Conservation (phyloP, 2,797 vertebrate species). For the Schizopygopsis pylzovi region DNA sequence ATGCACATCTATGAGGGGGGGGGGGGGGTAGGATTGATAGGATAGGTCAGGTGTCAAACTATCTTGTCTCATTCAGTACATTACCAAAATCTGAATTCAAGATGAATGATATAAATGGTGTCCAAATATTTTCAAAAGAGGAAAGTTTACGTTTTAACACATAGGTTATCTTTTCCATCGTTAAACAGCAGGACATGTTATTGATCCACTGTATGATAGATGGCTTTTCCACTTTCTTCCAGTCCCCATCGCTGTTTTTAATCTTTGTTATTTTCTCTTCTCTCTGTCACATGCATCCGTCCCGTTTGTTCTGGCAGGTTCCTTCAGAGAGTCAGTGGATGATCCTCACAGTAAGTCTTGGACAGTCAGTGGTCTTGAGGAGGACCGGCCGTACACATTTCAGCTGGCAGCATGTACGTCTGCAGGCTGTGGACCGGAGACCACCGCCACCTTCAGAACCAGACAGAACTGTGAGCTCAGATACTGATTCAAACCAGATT, state of each 20-base stretch:
- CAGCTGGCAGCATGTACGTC: conserved; percentile 75
- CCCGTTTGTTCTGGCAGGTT: background rate
- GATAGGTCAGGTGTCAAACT: too few species aligned
- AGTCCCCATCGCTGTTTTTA: background rate
- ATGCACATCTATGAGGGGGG: too few species aligned
- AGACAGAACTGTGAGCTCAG: conserved; percentile 63
- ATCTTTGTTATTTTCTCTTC: background rate
- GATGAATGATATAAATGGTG: too few species aligned
- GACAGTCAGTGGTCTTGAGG: conserved; percentile 68
- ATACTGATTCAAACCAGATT: background rate
- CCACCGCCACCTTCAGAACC: conserved; percentile 59
- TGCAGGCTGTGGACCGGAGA: conserved; percentile 70
- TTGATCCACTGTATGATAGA: too few species aligned
- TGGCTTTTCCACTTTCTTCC: too few species aligned
- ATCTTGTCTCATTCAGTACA: too few species aligned
- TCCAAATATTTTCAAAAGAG: too few species aligned
- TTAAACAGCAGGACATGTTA: too few species aligned
- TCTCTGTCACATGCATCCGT: background rate
- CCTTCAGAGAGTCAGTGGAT: conserved; percentile 58
- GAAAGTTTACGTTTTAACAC: too few species aligned
- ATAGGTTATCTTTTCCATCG: too few species aligned
- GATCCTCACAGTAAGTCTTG: conserved; percentile 74
- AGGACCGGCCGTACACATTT: conserved; percentile 73
- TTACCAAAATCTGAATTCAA: too few species aligned
- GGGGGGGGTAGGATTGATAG: too few species aligned